These are phyloP conservation scores for Apocheima hispidaria DNA, from an alignment of 2,888 invertebrate species.

Conservation along the genomic window DNA sequence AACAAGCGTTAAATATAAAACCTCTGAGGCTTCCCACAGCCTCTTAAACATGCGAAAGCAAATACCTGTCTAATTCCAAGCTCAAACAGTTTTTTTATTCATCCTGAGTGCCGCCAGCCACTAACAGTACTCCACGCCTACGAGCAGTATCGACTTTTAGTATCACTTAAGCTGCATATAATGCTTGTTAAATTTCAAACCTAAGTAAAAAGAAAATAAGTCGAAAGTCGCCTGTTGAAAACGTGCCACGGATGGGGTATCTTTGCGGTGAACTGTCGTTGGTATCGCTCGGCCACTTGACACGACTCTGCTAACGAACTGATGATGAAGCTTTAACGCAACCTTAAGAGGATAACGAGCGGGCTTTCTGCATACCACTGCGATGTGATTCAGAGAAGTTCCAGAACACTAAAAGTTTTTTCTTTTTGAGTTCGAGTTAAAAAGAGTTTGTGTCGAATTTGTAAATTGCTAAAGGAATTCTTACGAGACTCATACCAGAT, in stretches of 20 bases:
- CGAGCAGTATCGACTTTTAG: conserved; percentile 51
- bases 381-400: conserved; percentile 27
- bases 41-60: conserved; percentile 57
- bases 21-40: conserved; percentile 55
- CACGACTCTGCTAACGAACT: conserved; percentile 67
- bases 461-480: not conserved
- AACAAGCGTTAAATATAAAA: conserved; percentile 40
- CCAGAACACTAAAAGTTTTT: conserved; percentile 19
- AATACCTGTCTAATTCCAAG: conserved; percentile 65
- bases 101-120: conserved; percentile 54
- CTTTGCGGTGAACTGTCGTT: conserved; percentile 45
- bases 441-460: not conserved
- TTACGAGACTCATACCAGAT: not conserved
- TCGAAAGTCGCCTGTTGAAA: conserved; percentile 39
- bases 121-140: conserved; percentile 73
- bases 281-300: conserved; percentile 59
- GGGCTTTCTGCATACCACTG: conserved; percentile 37
- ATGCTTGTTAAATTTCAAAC: conserved; percentile 30
- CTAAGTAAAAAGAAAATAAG: conserved; percentile 30
- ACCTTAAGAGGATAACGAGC: conserved; percentile 54
- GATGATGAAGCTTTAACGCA: conserved; percentile 62
- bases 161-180: conserved; percentile 31
- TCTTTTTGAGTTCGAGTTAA: too few relatives aligned
- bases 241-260: conserved; percentile 31
- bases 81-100: conserved; percentile 60